Evolutionary conservation across 2,888 invertebrate species (phyloP).

Genomic region (Neoascia interrupta): DNA sequence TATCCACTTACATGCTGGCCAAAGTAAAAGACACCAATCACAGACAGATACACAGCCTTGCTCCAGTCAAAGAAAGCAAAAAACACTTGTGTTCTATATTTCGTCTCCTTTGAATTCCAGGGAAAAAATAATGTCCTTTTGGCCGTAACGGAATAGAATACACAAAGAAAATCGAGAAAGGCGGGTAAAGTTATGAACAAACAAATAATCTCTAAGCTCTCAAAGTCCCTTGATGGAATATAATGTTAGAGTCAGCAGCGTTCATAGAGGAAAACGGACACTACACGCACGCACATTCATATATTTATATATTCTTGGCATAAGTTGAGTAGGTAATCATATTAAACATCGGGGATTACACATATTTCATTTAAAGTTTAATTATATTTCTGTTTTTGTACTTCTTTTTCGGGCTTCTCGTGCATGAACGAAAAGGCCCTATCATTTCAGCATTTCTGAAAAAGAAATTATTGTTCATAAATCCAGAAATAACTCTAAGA

Average conservation of each 20-base stretch:
- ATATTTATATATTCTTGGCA: not conserved
- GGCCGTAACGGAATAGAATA: slow-evolving; percentile 3
- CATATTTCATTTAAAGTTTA: slow-evolving; percentile 28
- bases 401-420: not conserved
- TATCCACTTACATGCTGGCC: slow-evolving; percentile 2
- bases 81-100: slow-evolving; percentile 43
- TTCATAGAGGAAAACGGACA: not conserved
- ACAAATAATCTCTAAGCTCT: slow-evolving; percentile 37
- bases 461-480: too few relatives aligned
- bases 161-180: not conserved
- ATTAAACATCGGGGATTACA: slow-evolving; percentile 10
- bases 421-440: too few relatives aligned
- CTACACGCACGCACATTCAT: not conserved
- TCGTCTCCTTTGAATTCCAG: slow-evolving; percentile 6
- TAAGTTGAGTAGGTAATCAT: not conserved
- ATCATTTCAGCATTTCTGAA: too few relatives aligned
- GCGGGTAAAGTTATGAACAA: slow-evolving; percentile 31
- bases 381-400: slow-evolving; percentile 9
- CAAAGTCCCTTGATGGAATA: slow-evolving; percentile 5
- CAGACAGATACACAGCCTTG: not conserved
- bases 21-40: slow-evolving; percentile 1
- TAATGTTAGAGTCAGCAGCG: not conserved
- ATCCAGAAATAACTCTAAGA: too few relatives aligned
- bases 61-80: not conserved
- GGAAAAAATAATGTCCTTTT: slow-evolving; percentile 22